Evolutionary conservation across 2,113 vertebrate species (phyloP).

Genomic region (Desmodus rotundus): DNA sequence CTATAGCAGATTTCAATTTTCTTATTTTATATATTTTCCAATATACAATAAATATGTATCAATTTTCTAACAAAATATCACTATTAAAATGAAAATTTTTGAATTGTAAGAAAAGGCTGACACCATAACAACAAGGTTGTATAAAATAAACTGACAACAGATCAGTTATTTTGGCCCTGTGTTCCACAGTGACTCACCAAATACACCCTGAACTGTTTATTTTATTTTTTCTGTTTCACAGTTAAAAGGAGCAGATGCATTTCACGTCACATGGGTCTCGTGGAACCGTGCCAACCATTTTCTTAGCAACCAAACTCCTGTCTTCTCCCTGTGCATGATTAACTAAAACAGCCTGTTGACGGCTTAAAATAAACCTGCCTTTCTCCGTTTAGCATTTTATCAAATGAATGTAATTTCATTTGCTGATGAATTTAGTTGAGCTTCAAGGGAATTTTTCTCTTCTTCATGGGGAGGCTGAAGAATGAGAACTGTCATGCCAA

Average conservation of each 20-base stretch:
- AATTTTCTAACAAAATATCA: not conserved
- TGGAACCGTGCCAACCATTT: constrained; percentile 82
- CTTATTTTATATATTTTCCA: constrained; percentile 3
- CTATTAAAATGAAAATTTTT: not conserved
- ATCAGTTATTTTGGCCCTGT: constrained; percentile 60
- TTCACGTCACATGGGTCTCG: constrained; percentile 71
- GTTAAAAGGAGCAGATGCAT: constrained; percentile 78
- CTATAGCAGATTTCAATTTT: not conserved
- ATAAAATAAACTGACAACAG: constrained; percentile 48
- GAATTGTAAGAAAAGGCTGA: constrained; percentile 56
- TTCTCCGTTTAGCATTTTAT: constrained; percentile 81
- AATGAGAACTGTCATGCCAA: constrained; percentile 57
- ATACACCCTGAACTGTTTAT: constrained; percentile 60
- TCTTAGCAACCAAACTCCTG: constrained; percentile 82
- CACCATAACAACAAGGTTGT: not conserved
- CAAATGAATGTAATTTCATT: constrained; percentile 74
- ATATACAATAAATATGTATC: not conserved
- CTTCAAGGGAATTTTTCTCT: constrained; percentile 74
- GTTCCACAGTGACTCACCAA: constrained; percentile 58
- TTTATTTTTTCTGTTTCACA: constrained; percentile 61
- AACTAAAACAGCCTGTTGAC: constrained; percentile 79
- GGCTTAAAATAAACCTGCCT: constrained; percentile 82
- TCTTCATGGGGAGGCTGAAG: constrained; percentile 73
- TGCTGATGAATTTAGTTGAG: constrained; percentile 76
- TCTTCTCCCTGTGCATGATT: constrained; percentile 73